phyloP scores from a whole-genome alignment of 1,140 invertebrate species.

The Choristoneura fumiferana region DNA sequence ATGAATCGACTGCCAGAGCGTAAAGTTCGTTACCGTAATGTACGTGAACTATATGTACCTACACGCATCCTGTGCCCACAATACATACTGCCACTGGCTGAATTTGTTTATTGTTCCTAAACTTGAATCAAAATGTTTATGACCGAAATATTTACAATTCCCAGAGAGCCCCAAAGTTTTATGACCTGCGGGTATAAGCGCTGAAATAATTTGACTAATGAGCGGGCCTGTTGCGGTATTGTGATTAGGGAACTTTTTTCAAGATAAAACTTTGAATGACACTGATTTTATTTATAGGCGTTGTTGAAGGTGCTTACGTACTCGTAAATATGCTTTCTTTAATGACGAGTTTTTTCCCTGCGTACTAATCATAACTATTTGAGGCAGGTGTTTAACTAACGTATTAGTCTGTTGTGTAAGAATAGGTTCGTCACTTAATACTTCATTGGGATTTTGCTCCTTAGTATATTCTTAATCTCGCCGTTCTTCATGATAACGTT shows the following conservation, averaged over 20 bases:
- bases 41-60: conserved; percentile 16
- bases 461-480: too few species aligned
- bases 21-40: conserved; percentile 34
- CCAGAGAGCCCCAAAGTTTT: conserved; percentile 15
- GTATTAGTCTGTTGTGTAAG: too few species aligned
- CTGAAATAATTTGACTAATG: conserved; percentile 17
- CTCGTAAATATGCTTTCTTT: too few species aligned
- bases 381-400: too few species aligned
- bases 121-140: conserved; percentile 11
- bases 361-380: too few species aligned
- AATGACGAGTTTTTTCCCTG: too few species aligned
- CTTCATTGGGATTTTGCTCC: too few species aligned
- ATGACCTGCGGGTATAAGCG: conserved; percentile 16
- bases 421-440: too few species aligned
- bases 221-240: conserved; percentile 4
- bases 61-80: conserved; percentile 10
- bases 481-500: not conserved
- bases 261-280: conserved; percentile 13
- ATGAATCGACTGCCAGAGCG: conserved; percentile 28
- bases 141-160: conserved; percentile 13
- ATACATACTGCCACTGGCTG: not conserved
- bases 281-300: not conserved
- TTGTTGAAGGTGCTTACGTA: too few species aligned
- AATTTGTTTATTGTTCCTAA: conserved; percentile 13
- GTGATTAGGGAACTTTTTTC: conserved; percentile 11